Evolutionary conservation across 2,888 invertebrate genomes (phyloP), one percentile per base, ranked within the genome.

Genomic region (Pristionchus japonicus): DNA sequence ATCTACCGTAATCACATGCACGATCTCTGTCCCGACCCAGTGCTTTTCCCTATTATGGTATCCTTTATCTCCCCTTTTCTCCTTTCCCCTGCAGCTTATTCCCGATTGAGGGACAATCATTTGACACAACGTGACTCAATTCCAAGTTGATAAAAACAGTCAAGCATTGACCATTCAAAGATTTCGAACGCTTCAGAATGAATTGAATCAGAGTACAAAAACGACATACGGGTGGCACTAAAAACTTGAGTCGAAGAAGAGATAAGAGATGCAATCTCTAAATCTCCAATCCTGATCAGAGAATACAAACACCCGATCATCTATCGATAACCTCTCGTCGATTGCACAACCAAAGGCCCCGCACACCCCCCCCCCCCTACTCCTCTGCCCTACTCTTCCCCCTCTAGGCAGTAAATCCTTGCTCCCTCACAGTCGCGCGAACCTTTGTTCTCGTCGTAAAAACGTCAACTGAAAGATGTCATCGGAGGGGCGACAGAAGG

Each of bases 401-500:
- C 70, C 70, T 20, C 37, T 70, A 64, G 77, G 43, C 43, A 77
- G 77, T 77, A 77, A 77, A 77, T 43, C 43, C 31, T 23, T 20
- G 40, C 85, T 85, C 23, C 61, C 17, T 64, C 85, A n/a, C 40
- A 27, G 40, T 57, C 80, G 49, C 80, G 52, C 43, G 43, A 85
- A 85, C 85, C 85, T 85, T 85, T 85, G 85, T 64, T 64, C 64
- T 40, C 40, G 23, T 85, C 85, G 64, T 85, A 85, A 85, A 85
- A 61, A 27, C 64, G 85, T 85, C 85, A 85, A 85, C 31, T 40
- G 64, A 61, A 64, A 64, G 85, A 85, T 61, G 61, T 85, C 61
- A 37, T 64, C 85, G 64, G 85, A 85, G 31, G 85, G 43, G 83
- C 27, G 80, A 80, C 43, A 80, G 80, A 80, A 80, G 80, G 80